Conservation (phyloP, 37 sponge, comb jelly and placozoan species). For the Theonella swinhoei region DNA sequence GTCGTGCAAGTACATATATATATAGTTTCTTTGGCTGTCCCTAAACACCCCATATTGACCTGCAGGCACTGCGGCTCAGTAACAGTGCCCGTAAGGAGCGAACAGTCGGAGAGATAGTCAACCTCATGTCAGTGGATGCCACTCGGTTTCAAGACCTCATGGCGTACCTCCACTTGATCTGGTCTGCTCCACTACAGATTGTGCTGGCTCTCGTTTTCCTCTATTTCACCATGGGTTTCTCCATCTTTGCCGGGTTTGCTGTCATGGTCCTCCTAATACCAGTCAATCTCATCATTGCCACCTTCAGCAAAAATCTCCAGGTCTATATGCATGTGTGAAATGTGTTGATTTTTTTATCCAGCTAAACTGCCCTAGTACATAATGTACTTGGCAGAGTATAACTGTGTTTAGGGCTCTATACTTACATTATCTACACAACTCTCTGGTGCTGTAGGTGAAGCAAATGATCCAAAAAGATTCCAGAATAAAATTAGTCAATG, state of each 20-base stretch:
- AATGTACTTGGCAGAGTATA: too few species aligned
- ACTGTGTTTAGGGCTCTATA: too few species aligned
- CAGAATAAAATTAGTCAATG: constrained; percentile 85
- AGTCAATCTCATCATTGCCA: constrained; percentile 56
- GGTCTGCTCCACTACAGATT: constrained; percentile 92
- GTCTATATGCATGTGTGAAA: constrained; percentile 29
- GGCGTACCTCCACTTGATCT: constrained; percentile 82
- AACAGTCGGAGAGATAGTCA: constrained; percentile 97
- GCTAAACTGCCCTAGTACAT: not conserved
- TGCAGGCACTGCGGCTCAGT: constrained; percentile 80
- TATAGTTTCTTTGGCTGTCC: not conserved
- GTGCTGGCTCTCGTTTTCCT: constrained; percentile 76
- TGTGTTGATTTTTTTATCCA: not conserved
- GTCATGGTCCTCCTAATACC: constrained; percentile 90
- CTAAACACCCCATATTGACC: not conserved
- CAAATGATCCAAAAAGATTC: constrained; percentile 77
- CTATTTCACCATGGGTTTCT: constrained; percentile 72
- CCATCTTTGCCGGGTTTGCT: constrained; percentile 83
- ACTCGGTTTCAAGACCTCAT: constrained; percentile 90
- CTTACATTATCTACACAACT: too few species aligned
- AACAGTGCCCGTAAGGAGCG: constrained; percentile 69
- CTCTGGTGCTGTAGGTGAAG: constrained; percentile 28
- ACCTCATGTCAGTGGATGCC: constrained; percentile 97
- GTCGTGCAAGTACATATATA: not conserved
- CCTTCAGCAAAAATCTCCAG: constrained; percentile 39